These are phyloP conservation scores for Chaenodraco wilsoni DNA, from an alignment of 2,797 vertebrate species.

Conservation along the genomic window DNA sequence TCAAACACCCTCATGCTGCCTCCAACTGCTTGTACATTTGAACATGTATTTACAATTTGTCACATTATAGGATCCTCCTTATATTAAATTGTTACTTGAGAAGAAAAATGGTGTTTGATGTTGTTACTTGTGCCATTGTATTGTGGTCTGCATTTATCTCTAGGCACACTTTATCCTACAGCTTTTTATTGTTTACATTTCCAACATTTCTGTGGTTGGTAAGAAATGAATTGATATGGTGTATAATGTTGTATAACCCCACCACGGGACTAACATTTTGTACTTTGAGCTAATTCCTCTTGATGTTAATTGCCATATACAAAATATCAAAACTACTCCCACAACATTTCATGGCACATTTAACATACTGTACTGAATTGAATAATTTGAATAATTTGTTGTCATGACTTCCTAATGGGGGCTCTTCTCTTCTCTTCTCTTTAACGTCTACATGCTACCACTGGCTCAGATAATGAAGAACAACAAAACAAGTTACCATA, in stretches of 20 bases:
- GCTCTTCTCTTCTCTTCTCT: too few species aligned
- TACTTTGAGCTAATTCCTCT: conserved; percentile 29
- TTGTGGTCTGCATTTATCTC: neutral
- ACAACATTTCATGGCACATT: conserved; percentile 1
- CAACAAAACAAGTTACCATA: too few species aligned
- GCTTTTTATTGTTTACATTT: conserved; percentile 11
- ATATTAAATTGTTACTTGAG: neutral
- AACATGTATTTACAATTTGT: neutral
- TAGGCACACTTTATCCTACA: neutral
- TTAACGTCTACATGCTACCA: too few species aligned
- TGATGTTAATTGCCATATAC: conserved; percentile 21
- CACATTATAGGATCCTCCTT: neutral
- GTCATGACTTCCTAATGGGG: neutral
- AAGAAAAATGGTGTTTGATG: neutral
- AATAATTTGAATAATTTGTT: too few species aligned
- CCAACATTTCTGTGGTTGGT: conserved; percentile 1
- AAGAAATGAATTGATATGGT: neutral
- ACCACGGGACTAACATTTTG: conserved; percentile 30
- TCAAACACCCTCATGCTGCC: neutral
- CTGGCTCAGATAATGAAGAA: too few species aligned
- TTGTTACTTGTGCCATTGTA: neutral
- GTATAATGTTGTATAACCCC: conserved; percentile 18
- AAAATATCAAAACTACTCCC: conserved; percentile 19
- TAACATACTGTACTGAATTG: conserved; percentile 2
- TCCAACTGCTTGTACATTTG: neutral